A percentile compares a stretch with the other conserved stretches of the same genome.
Evolutionary conservation across 2,888 invertebrate species (phyloP).

Genomic region (Epicampocera succincta): DNA sequence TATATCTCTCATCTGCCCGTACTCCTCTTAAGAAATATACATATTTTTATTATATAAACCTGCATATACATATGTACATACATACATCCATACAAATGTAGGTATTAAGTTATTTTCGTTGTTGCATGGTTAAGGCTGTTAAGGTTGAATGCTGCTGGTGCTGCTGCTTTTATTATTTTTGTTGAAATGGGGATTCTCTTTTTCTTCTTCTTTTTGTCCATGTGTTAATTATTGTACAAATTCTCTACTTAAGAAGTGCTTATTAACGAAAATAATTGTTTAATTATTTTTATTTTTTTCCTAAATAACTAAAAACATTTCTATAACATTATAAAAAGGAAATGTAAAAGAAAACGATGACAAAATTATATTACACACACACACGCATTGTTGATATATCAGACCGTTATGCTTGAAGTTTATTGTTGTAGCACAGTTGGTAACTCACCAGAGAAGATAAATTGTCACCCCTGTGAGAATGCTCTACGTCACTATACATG

Average conservation of each 20-base stretch:
- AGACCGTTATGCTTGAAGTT: too few species aligned
- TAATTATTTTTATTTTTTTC: neutral
- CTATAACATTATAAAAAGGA: too few species aligned
- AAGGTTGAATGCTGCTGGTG: conserved; percentile 37
- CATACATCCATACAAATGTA: too few species aligned
- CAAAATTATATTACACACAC: too few species aligned
- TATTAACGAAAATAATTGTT: conserved; percentile 15
- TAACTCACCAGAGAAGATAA: too few species aligned
- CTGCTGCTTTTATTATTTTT: conserved; percentile 10
- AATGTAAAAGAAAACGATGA: too few species aligned
- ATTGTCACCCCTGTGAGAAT: too few species aligned
- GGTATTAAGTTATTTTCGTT: conserved; percentile 28
- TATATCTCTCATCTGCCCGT: conserved; percentile 13
- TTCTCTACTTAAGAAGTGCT: conserved; percentile 8
- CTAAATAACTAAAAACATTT: neutral
- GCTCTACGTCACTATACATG: too few species aligned
- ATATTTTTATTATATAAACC: conserved; percentile 29
- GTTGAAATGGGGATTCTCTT: conserved; percentile 4
- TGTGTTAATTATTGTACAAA: conserved; percentile 17
- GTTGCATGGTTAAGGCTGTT: conserved; percentile 16
- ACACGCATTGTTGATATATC: too few species aligned
- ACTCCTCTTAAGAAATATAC: conserved; percentile 4
- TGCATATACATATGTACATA: too few species aligned
- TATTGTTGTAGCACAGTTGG: too few species aligned
- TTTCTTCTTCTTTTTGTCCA: conserved; percentile 16